These are phyloP conservation scores for Fragum sueziense DNA, from an alignment of 2,888 invertebrate genomes.

Conservation along the genomic window DNA sequence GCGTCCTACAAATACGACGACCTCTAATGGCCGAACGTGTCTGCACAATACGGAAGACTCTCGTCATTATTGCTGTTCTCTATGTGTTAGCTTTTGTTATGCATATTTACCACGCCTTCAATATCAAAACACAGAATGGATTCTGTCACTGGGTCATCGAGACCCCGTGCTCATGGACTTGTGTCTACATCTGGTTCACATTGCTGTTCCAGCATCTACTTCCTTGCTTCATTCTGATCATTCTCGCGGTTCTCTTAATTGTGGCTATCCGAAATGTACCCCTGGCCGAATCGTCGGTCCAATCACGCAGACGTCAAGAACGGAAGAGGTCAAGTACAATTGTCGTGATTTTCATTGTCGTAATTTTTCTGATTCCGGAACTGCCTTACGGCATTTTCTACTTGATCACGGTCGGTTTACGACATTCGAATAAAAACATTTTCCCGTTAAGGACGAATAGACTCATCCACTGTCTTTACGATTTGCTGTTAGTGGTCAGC, in stretches of 20 bases:
- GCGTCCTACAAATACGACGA: slow-evolving; percentile 56
- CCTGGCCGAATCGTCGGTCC: not conserved
- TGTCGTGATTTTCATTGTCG: slow-evolving; percentile 44
- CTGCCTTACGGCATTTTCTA: slow-evolving; percentile 56
- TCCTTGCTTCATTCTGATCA: slow-evolving; percentile 34
- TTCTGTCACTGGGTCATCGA: slow-evolving; percentile 47
- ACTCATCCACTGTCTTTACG: slow-evolving; percentile 49
- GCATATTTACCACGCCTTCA: slow-evolving; percentile 58
- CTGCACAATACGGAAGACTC: slow-evolving; percentile 53
- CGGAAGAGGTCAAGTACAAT: slow-evolving; percentile 36
- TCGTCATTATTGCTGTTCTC: slow-evolving; percentile 42
- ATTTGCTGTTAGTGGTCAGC: slow-evolving; percentile 42
- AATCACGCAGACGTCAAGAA: not conserved
- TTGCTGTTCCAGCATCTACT: slow-evolving; percentile 45
- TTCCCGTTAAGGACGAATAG: slow-evolving; percentile 46
- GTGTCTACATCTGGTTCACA: slow-evolving; percentile 53
- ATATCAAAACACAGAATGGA: slow-evolving; percentile 43
- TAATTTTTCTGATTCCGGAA: slow-evolving; percentile 55
- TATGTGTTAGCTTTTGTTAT: slow-evolving; percentile 55
- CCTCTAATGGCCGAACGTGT: slow-evolving; percentile 49
- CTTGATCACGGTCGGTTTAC: slow-evolving; percentile 30
- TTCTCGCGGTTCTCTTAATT: slow-evolving; percentile 28
- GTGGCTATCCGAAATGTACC: slow-evolving; percentile 7
- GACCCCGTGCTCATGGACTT: slow-evolving; percentile 47
- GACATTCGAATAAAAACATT: slow-evolving; percentile 30